Conservation (phyloP, 2,888 invertebrate genomes). For the Eupithecia subfuscata region DNA sequence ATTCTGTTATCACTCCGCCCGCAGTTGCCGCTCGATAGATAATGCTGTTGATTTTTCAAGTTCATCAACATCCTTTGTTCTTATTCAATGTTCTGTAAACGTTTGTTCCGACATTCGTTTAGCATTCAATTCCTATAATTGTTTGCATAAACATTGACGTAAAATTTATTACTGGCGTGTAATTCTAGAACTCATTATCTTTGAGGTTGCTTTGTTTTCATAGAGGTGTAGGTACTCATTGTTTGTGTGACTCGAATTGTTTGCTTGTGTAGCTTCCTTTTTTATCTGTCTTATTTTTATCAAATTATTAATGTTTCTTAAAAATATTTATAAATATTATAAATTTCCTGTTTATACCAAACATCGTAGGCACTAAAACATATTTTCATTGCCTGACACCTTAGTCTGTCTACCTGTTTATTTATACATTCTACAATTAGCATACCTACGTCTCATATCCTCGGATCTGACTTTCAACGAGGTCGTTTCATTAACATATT, state of each 20-base stretch:
- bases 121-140: conserved; percentile 49
- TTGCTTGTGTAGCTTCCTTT: neutral
- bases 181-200: conserved; percentile 49
- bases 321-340: neutral
- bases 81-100: conserved; percentile 55
- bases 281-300: neutral
- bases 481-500: conserved; percentile 45
- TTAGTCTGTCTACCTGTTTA: conserved; percentile 14
- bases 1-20: conserved; percentile 61
- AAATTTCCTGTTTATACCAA: conserved; percentile 1
- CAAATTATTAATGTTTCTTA: neutral
- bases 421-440: conserved; percentile 19
- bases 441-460: conserved; percentile 28
- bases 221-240: conserved; percentile 20
- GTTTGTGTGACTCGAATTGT: conserved; percentile 32
- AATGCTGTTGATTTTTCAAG: conserved; percentile 64
- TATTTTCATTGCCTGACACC: conserved; percentile 7
- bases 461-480: conserved; percentile 38
- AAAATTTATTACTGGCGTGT: conserved; percentile 51
- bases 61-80: conserved; percentile 67
- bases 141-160: conserved; percentile 62
- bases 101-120: conserved; percentile 54
- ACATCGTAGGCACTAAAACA: neutral
- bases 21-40: conserved; percentile 55
- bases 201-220: conserved; percentile 45